A percentile compares a stretch with the other conserved stretches of the same genome.
phyloP scores from a whole-genome alignment of 2,113 vertebrate genomes.

The human (Homo sapiens) region DNA sequence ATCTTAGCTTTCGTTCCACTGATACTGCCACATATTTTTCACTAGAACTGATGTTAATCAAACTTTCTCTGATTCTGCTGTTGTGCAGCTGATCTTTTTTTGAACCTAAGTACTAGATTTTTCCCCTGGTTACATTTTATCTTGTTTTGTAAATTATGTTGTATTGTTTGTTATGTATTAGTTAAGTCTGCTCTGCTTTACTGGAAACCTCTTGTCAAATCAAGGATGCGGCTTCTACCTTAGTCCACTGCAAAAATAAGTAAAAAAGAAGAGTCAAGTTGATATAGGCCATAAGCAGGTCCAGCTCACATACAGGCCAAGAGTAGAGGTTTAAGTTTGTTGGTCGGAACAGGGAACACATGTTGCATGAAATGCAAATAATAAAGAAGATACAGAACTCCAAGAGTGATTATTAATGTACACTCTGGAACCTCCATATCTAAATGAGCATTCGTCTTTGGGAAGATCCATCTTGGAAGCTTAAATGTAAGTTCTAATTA shows the following conservation, averaged over 20 bases:
- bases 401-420: not conserved
- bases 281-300: not conserved
- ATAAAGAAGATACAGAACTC: not conserved
- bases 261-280: not conserved
- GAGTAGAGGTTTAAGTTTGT: not conserved
- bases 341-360: not conserved
- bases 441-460: not conserved
- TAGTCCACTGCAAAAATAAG: not conserved
- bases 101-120: not conserved
- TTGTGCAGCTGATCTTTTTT: not conserved
- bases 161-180: not conserved
- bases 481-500: constrained; percentile 14
- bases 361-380: not conserved
- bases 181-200: constrained; percentile 40
- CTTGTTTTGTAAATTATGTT: not conserved
- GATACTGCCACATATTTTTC: not conserved
- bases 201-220: constrained; percentile 7
- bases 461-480: not conserved
- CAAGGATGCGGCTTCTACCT: not conserved
- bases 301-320: not conserved
- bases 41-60: not conserved
- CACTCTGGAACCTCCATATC: not conserved
- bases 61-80: not conserved
- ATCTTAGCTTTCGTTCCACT: not conserved
- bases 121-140: not conserved